These are phyloP conservation scores for Rhinolophus ferrumequinum DNA, from an alignment of 2,113 vertebrate genomes.

Conservation along the genomic window DNA sequence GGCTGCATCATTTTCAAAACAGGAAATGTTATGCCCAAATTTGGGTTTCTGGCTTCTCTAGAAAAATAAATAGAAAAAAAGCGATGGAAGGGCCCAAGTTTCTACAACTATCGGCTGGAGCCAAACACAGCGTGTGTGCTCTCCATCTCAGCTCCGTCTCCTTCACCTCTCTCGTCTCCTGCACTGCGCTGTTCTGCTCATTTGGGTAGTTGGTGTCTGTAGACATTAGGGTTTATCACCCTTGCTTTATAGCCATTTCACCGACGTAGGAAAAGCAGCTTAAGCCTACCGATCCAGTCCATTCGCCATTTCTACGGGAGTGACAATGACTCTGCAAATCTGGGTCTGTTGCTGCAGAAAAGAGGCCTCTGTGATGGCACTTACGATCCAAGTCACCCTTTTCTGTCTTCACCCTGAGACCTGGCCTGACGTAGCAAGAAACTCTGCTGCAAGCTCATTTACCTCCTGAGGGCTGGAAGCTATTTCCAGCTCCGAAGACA, in stretches of 20 bases:
- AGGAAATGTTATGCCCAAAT: neutral
- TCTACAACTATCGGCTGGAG: neutral
- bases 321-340: neutral
- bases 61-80: neutral
- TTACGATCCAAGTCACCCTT: neutral
- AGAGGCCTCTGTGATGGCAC: neutral
- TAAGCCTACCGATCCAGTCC: neutral
- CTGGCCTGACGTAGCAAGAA: neutral
- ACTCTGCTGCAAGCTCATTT: constrained; percentile 47
- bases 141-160: neutral
- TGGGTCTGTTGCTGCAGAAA: neutral
- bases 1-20: neutral
- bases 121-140: neutral
- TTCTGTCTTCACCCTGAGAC: neutral
- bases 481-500: constrained; percentile 62
- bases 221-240: neutral
- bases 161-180: neutral
- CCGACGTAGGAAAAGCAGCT: neutral
- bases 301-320: rapidly evolving
- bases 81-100: neutral
- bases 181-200: neutral
- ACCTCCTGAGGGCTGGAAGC: constrained; percentile 47
- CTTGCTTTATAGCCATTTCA: neutral
- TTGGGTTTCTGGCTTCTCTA: neutral
- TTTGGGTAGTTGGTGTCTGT: neutral